Evolutionary conservation across 2,113 vertebrate genomes (phyloP).

Genomic region (Mobula birostris): DNA sequence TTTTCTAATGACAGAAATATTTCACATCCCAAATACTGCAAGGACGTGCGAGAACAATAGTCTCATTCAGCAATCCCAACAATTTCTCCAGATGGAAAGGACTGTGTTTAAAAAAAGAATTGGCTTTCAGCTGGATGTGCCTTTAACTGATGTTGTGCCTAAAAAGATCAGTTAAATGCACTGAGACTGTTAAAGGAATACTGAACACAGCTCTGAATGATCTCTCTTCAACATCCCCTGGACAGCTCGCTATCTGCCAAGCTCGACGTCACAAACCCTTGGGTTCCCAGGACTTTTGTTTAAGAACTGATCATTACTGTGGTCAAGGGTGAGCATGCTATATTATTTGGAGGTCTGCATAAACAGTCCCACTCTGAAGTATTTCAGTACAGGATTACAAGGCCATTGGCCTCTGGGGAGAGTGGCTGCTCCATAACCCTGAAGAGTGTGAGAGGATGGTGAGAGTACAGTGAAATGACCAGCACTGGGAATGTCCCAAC

Average conservation of each 20-base stretch:
- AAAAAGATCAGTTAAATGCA: neutral
- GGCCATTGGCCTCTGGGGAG: neutral
- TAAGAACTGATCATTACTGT: neutral
- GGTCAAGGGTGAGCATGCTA: neutral
- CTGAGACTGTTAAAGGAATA: neutral
- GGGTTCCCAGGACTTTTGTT: neutral
- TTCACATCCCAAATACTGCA: neutral
- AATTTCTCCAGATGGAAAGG: conserved; percentile 4
- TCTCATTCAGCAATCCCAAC: neutral
- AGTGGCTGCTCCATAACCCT: no score
- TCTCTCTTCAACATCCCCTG: neutral
- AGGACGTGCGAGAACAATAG: neutral
- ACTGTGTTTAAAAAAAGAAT: neutral
- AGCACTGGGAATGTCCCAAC: no score
- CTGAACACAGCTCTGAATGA: neutral
- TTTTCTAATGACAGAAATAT: neutral
- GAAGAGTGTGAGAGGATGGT: no score
- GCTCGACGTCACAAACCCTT: neutral
- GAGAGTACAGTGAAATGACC: no score
- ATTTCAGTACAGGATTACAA: neutral
- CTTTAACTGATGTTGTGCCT: neutral
- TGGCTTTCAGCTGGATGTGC: neutral
- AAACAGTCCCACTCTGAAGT: neutral
- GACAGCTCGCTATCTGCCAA: neutral
- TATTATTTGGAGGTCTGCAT: neutral